Base-by-base conservation (phyloP, 2,797 vertebrate genomes). In the Sardinella longiceps region DNA sequence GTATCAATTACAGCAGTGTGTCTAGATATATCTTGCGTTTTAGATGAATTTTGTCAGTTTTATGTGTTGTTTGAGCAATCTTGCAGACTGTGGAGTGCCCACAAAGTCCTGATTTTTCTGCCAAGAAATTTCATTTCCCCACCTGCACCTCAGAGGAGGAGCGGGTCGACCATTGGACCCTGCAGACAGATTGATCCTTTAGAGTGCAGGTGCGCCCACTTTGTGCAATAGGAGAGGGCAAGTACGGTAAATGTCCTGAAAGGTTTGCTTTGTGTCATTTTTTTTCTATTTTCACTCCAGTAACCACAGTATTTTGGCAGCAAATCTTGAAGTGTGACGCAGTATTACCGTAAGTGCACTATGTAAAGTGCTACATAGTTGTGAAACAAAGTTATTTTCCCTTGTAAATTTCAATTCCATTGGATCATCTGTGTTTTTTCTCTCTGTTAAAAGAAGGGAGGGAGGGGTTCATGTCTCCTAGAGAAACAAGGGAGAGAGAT, bases 171-270 rank as follows among this genome's bases (percentile, higher is more conserved):
- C 43, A 39, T 43, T 77, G 70, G 70, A 77, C 70, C 33, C 23
- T 77, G 70, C 70, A 39, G 37, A 77, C 70, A 77, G 70, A 70
- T 33, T 33, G 33, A 43, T 77, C 70, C 70, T 23, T 39, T 39
- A 77, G 15, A 20, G 18, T 20, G 37, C 37, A 43, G 33, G 66
- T 74, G 33, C 43, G 70, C 28, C 60, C 25, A 30, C 28, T 66
- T 30, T 66, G 33, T 66, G 28, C 70, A 77, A 14, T 77, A 39
- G 70, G 70, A 39, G 33, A 20, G 33, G 20, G 18, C 33, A 77
- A 20, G 39, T n/a, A n/a, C n/a, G n/a, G n/a, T 39, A 6, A 39
- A 9, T 33, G 33, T 20, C 66, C 18, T 37, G 18, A 37, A 77
- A 23, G 33, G 33, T 77, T 43, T 77, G 33, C 33, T 23, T 15